Evolutionary conservation across 2,113 vertebrate species (phyloP).

Genomic region (Alectura lathami): DNA sequence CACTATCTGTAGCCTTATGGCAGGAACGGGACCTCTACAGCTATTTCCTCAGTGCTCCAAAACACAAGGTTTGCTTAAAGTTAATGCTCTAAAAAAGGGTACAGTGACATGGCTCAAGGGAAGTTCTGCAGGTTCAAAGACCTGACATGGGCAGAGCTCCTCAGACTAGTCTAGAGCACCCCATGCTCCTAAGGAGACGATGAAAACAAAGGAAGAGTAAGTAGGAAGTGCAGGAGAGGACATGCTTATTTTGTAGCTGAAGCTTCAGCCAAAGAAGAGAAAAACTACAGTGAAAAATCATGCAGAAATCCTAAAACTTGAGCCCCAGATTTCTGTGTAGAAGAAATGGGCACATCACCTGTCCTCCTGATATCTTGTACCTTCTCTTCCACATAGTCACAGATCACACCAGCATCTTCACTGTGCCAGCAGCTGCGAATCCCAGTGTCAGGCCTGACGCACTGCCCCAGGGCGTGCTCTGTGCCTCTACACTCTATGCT

Average conservation of each 20-base stretch:
- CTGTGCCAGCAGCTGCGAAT: conserved; percentile 81
- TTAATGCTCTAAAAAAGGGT: not conserved
- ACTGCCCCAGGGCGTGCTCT: conserved; percentile 80
- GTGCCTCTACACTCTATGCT: conserved; percentile 86
- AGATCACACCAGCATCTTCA: conserved; percentile 84
- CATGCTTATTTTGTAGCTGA: not conserved
- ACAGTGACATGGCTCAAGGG: not conserved
- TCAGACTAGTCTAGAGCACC: not conserved
- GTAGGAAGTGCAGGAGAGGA: not conserved
- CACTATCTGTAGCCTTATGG: not conserved
- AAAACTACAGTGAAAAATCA: not conserved
- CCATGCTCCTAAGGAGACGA: not conserved
- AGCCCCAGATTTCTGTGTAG: not conserved
- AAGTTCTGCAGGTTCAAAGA: not conserved
- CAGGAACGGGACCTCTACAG: not conserved
- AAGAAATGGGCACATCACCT: conserved; percentile 18
- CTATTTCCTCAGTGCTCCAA: not conserved
- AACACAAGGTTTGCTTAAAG: not conserved
- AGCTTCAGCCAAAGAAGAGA: not conserved
- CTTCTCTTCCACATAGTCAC: conserved; percentile 77
- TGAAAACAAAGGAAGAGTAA: not conserved
- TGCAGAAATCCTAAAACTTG: not conserved
- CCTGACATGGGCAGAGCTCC: not conserved
- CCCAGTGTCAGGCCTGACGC: conserved; percentile 76
- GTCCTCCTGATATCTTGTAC: conserved; percentile 61